Evolutionary conservation across 2,888 invertebrate species (phyloP), one percentile per base, ranked within the genome.

Genomic region (Sussaba pulchella): DNA sequence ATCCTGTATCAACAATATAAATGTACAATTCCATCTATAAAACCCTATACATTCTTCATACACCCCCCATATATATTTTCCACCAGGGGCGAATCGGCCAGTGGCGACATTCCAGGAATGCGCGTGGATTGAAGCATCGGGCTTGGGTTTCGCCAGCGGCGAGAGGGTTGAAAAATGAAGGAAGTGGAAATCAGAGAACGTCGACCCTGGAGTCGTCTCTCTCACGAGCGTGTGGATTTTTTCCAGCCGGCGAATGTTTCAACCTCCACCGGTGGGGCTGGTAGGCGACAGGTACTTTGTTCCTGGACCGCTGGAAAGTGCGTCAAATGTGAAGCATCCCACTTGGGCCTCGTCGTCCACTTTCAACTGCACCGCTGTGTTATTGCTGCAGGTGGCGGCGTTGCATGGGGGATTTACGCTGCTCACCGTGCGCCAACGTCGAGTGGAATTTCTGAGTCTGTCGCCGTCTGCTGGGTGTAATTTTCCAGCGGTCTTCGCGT

Each of bases 261-360:
- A 43, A 19, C 24, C 43, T 24, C 24, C 19, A 57, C 31, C 24
- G 59, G 21, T n/a, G n/a, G n/a, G n/a, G n/a, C n/a, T 63, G 59
- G 71, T 12, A 52, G 67, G 83, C 86, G 87, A 85, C 87, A 85
- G 86, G 86, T 88, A 87, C 89, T 88, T 88, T 82, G 83, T 85
- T 87, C 85, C 73, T 83, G 50, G 21, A 64, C 57, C 50, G 81
- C 82, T 17, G 45, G 17, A 47, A 47, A 47, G 45, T 47, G 39
- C 39, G 45, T n/a, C n/a, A 14, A 45, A 6, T 45, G 14, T 45
- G 78, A 78, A 86, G 85, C 80, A 85, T 83, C 83, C 78, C 85
- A 87, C 86, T 88, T 85, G 82, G 85, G 75, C 72, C 45, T 50
- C 0, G 39, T 61, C 63, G 43, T 74, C 31, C 70, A 84, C 85